Evolutionary conservation across 1,140 invertebrate species (phyloP).

Genomic region (Zelostemma sp.): DNA sequence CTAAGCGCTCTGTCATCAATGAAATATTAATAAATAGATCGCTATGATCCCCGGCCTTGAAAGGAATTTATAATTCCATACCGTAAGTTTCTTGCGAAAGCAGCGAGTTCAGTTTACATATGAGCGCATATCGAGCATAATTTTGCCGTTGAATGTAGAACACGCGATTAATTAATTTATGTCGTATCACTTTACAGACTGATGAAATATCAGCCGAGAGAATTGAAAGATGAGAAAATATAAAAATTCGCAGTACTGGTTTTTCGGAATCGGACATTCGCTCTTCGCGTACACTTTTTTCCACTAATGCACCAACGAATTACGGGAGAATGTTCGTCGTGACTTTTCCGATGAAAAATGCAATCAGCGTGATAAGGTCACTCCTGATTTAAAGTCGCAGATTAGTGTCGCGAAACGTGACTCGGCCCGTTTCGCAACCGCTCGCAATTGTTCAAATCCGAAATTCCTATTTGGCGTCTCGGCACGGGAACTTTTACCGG

Average conservation of each 20-base stretch:
- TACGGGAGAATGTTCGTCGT: conserved; percentile 6
- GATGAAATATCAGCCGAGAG: too few species aligned
- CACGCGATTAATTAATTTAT: too few species aligned
- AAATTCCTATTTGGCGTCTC: conserved; percentile 33
- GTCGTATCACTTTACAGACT: too few species aligned
- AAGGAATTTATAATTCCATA: conserved; percentile 5
- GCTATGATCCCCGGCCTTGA: conserved; percentile 16
- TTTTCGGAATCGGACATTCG: not conserved
- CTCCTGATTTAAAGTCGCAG: not conserved
- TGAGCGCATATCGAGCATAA: conserved; percentile 2
- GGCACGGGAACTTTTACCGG: conserved; percentile 32
- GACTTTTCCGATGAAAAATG: conserved; percentile 16
- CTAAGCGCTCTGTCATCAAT: not conserved
- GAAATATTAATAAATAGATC: conserved; percentile 6
- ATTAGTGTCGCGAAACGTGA: conserved; percentile 28
- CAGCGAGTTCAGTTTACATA: conserved; percentile 3
- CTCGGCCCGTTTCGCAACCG: conserved; percentile 28
- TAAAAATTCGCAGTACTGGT: too few species aligned
- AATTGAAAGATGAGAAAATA: too few species aligned
- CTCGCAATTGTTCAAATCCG: conserved; percentile 31
- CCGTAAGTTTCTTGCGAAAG: conserved; percentile 30
- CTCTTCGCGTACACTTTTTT: not conserved
- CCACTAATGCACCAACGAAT: not conserved
- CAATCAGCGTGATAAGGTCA: conserved; percentile 28
- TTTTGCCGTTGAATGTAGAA: not conserved